Conservation (phyloP, 2,113 vertebrate genomes). For the Pachypanchax playfairii region DNA sequence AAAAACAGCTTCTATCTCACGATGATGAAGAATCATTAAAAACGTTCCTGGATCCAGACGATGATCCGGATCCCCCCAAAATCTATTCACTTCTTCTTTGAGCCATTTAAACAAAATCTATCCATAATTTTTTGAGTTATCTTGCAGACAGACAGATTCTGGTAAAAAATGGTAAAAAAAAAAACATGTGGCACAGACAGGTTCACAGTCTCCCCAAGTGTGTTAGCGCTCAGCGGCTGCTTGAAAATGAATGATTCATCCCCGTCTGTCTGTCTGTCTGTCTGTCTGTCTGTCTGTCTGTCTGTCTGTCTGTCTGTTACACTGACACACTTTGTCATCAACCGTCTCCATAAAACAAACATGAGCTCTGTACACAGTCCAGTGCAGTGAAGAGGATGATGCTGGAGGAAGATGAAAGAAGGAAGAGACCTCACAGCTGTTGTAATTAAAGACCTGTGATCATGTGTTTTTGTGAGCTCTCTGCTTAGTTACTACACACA, state of each 20-base stretch:
- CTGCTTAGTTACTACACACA: conserved; percentile 5
- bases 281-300: conserved; percentile 40
- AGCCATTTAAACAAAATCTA: too few species aligned
- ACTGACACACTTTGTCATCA: background rate
- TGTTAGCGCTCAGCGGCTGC: conserved; percentile 50
- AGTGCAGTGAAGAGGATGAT: conserved; percentile 1
- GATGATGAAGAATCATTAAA: too few species aligned
- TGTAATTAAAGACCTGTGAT: conserved; percentile 19
- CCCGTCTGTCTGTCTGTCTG: conserved; percentile 35
- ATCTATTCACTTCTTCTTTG: too few species aligned
- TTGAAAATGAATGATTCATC: conserved; percentile 73
- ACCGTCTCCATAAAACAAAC: conserved; percentile 14
- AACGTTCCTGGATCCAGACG: too few species aligned
- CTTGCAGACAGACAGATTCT: too few species aligned
- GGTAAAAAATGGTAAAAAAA: too few species aligned
- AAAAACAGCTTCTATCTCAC: too few species aligned
- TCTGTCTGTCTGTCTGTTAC: conserved; percentile 29
- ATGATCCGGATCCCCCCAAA: too few species aligned
- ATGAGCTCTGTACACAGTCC: conserved; percentile 5
- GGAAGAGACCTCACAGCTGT: background rate
- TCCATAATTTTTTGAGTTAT: too few species aligned
- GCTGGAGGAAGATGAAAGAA: conserved; percentile 18
- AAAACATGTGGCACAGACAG: background rate
- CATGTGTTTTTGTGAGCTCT: conserved; percentile 13
- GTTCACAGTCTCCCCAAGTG: conserved; percentile 8